Base-by-base conservation (phyloP, 2,113 vertebrate genomes). In the Bubo blakistoni region DNA sequence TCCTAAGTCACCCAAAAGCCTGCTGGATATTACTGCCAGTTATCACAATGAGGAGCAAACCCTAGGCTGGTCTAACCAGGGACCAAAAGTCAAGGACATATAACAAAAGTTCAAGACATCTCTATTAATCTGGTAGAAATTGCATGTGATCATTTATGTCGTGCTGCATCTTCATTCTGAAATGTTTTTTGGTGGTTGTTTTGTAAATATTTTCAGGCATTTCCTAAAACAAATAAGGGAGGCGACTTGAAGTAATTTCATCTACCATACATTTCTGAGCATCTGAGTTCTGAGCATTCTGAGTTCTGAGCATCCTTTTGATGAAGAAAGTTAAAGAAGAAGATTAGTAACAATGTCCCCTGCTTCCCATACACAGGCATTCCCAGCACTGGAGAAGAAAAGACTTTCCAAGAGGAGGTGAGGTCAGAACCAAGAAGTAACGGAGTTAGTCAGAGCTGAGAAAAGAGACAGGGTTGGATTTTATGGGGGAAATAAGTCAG, bases 101-200 rank as follows among this genome's bases (percentile, higher is more conserved):
- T 7, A 63, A 21, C 11, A 67, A 26, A 46, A 62, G 24, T 70
- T 63, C 69, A 51, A 47, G 49, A 69, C 62, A n/a, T 32, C 14
- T 57, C 36, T 34, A 42, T 72, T n/a, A 11, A 27, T 47, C 44
- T 67, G 36, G 67, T 34, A 55, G 47, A 73, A 77, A 36, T 7
- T 0, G 0, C 34, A 5, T 7, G 36, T 58, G 20, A 14, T 30
- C 22, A 2, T 40, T 71, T 46, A 44, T 30, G 42, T 22, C 5
- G 4, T 76, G 86, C 62, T 16, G 22, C 46, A 52, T 55, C 66
- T 63, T 72, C 62, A 44, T 27, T 51, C 26, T 9, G 34, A 73
- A 73, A 29, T 20, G 74, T 27, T 55, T 76, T 65, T 58, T 51
- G 38, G 13, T 13, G 74, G 74, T 51, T 24, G 29, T 32, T 83